These are phyloP conservation scores for Agapostemon virescens DNA, from an alignment of 2,888 invertebrate genomes.

Conservation along the genomic window DNA sequence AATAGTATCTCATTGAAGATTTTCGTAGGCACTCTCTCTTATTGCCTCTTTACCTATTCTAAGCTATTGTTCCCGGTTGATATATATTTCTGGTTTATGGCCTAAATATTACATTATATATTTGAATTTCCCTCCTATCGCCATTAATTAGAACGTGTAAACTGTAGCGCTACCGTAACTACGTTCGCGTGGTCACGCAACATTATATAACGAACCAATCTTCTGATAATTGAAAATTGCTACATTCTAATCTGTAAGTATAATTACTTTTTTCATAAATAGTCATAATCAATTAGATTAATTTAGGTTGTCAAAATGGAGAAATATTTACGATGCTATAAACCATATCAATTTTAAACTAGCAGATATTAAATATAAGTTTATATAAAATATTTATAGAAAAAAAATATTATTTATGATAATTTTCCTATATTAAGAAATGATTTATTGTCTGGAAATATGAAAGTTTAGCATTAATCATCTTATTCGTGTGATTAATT, in stretches of 20 bases:
- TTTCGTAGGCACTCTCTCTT: no score
- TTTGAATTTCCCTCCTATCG: no score
- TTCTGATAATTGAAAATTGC: constrained; percentile 38
- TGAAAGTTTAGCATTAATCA: not conserved
- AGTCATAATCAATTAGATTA: constrained; percentile 6
- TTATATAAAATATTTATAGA: constrained; percentile 6
- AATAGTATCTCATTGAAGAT: no score
- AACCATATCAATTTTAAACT: not conserved
- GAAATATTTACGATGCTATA: constrained; percentile 4
- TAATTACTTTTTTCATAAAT: constrained; percentile 26
- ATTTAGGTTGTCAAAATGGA: not conserved
- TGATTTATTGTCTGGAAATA: not conserved
- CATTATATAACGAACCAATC: constrained; percentile 20
- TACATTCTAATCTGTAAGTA: constrained; percentile 50
- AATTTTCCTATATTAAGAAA: not conserved
- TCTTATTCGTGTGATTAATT: constrained; percentile 19
- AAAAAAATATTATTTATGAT: not conserved
- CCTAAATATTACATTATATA: no score
- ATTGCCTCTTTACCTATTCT: no score
- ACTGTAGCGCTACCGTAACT: no score
- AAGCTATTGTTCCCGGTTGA: no score
- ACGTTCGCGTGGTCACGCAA: no score
- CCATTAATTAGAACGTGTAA: no score
- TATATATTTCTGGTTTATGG: no score
- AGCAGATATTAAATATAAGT: not conserved